Evolutionary conservation across 2,797 vertebrate genomes (phyloP).

Genomic region (Eutrigla gurnardus): DNA sequence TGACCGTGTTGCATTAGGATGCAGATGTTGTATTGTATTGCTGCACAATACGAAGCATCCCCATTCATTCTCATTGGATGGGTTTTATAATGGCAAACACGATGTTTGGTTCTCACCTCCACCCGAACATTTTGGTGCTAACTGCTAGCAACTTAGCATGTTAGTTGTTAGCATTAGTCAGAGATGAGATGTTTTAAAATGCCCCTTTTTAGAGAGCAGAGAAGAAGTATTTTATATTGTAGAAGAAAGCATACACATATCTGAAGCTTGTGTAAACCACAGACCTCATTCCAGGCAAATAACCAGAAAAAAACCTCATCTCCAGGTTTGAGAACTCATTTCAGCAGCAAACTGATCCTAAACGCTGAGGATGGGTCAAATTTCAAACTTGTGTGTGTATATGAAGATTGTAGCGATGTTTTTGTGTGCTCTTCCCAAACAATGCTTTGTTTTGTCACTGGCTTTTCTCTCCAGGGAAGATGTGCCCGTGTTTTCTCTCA

Average conservation of each 20-base stretch:
- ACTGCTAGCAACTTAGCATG: background rate
- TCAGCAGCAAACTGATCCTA: background rate
- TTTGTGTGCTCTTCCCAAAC: constrained; percentile 45
- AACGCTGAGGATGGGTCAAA: background rate
- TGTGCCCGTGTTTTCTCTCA: constrained; percentile 73
- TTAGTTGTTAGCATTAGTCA: background rate
- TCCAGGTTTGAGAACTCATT: background rate
- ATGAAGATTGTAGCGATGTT: too few relatives aligned
- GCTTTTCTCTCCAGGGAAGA: constrained; percentile 49
- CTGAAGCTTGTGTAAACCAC: too few relatives aligned
- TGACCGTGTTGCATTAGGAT: background rate
- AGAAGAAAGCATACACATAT: too few relatives aligned
- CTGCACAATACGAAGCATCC: background rate
- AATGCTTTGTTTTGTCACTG: constrained; percentile 59
- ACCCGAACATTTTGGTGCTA: background rate
- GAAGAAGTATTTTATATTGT: too few relatives aligned
- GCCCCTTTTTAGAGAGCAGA: too few relatives aligned
- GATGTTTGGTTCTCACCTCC: background rate
- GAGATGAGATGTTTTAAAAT: too few relatives aligned
- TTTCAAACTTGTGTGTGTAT: background rate
- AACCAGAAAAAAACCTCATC: background rate
- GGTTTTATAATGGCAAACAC: background rate
- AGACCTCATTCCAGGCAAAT: too few relatives aligned
- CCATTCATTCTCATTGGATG: background rate
- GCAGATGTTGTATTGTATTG: background rate